Percentiles rank a stretch among this genome's conserved stretches.
Evolutionary conservation across 2,797 vertebrate genomes (phyloP).

Genomic region (Tachyglossus aculeatus): DNA sequence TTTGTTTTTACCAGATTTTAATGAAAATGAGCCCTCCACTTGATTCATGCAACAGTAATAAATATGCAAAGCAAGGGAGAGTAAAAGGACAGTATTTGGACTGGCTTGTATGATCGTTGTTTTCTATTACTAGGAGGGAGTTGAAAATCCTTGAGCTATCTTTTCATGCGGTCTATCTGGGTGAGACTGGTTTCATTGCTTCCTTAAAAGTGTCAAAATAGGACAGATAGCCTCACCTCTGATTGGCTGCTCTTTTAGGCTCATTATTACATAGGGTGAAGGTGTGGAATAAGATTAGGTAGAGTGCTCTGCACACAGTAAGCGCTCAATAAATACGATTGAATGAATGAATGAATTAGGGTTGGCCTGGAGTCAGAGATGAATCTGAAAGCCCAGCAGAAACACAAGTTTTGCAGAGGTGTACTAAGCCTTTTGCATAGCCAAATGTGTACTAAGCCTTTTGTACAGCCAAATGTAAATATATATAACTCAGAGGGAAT

Average conservation of each 20-base stretch:
- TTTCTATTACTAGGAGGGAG: conserved; percentile 50
- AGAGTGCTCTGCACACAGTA: no score
- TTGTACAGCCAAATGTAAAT: neutral
- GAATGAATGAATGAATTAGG: no score
- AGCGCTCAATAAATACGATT: no score
- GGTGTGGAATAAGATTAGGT: conserved; percentile 26
- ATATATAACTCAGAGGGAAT: neutral
- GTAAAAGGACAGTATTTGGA: conserved; percentile 25
- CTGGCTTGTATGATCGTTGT: conserved; percentile 24
- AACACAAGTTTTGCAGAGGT: neutral
- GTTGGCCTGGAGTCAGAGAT: neutral
- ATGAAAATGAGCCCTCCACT: conserved; percentile 17
- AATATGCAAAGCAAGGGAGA: conserved; percentile 53
- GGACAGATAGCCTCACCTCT: neutral
- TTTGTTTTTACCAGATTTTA: conserved; percentile 37
- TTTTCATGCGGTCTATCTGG: neutral
- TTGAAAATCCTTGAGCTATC: conserved; percentile 38
- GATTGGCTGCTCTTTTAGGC: conserved; percentile 55
- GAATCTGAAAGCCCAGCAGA: neutral
- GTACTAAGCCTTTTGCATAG: neutral
- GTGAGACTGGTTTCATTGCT: conserved; percentile 16
- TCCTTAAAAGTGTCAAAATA: conserved; percentile 1
- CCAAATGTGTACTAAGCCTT: neutral
- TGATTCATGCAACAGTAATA: conserved; percentile 56
- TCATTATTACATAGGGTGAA: neutral